phyloP scores from a whole-genome alignment of 2,113 vertebrate species.

The Gopherus flavomarginatus region DNA sequence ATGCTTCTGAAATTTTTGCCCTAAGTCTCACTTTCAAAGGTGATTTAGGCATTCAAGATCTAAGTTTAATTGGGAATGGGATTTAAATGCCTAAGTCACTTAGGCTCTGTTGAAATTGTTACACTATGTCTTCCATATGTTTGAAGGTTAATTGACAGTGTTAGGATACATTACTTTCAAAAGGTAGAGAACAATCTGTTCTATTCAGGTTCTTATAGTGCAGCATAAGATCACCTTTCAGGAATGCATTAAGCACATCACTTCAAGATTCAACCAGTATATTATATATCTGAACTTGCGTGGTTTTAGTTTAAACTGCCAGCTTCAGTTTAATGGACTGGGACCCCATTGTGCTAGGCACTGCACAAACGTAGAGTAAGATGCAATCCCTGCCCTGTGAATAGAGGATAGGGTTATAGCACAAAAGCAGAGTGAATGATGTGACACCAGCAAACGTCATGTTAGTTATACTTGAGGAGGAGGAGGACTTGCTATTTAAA shows the following conservation, averaged over 20 bases:
- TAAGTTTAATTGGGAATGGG: slow-evolving; percentile 32
- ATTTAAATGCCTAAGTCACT: slow-evolving; percentile 28
- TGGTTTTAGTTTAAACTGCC: background rate
- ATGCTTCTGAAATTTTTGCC: background rate
- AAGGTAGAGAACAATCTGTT: background rate
- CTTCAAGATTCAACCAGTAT: background rate
- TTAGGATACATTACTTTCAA: background rate
- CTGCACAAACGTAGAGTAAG: background rate
- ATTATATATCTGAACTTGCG: accelerated
- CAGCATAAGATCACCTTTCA: background rate
- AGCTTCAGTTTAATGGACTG: background rate
- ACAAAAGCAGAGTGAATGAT: background rate
- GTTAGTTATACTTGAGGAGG: background rate
- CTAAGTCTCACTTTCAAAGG: slow-evolving; percentile 23
- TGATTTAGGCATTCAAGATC: slow-evolving; percentile 6
- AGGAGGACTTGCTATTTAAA: background rate
- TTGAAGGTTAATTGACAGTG: background rate
- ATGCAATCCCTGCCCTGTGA: background rate
- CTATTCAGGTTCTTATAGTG: background rate
- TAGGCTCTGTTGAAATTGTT: background rate
- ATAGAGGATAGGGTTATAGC: background rate
- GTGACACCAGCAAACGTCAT: background rate
- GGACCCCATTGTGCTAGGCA: background rate
- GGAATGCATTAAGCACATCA: background rate
- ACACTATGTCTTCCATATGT: background rate